A percentile compares a stretch with the other conserved stretches of the same genome.
phyloP scores from a whole-genome alignment of 2,888 invertebrate genomes.

The Parnassius orleans region DNA sequence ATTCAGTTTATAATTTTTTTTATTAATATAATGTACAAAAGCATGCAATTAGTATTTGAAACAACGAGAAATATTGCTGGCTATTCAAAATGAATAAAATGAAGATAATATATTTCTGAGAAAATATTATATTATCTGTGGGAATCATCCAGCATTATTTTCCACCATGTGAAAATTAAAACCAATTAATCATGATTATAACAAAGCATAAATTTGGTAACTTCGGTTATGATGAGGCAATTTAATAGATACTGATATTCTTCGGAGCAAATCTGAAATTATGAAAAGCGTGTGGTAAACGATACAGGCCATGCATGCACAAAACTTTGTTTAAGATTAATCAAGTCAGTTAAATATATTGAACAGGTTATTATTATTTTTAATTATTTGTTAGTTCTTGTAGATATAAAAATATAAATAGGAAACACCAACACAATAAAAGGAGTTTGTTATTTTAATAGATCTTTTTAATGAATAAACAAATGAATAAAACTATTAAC shows the following conservation, averaged over 20 bases:
- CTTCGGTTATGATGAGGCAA: background rate
- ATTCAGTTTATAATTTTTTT: constrained; percentile 34
- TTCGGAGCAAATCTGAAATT: constrained; percentile 73
- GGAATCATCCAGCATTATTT: background rate
- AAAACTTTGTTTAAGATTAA: background rate
- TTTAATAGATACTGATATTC: constrained; percentile 75
- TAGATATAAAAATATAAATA: background rate
- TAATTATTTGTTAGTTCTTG: constrained; percentile 2
- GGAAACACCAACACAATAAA: constrained; percentile 19
- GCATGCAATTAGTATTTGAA: constrained; percentile 10
- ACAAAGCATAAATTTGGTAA: background rate
- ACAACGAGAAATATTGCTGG: constrained; percentile 7
- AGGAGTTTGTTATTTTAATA: constrained; percentile 20
- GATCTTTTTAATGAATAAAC: constrained; percentile 21
- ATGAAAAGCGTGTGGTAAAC: constrained; percentile 39
- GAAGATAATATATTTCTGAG: background rate
- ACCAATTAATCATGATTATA: background rate
- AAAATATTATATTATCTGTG: background rate
- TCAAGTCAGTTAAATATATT: background rate
- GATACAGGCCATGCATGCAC: constrained; percentile 3
- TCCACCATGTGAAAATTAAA: background rate
- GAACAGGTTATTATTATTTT: background rate
- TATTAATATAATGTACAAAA: constrained; percentile 31
- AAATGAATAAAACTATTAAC: constrained; percentile 13
- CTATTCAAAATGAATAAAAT: background rate